Evolutionary conservation across 2,113 vertebrate species (phyloP), one percentile per base, ranked within the genome.

Genomic region (Paradoxurus hermaphroditus): DNA sequence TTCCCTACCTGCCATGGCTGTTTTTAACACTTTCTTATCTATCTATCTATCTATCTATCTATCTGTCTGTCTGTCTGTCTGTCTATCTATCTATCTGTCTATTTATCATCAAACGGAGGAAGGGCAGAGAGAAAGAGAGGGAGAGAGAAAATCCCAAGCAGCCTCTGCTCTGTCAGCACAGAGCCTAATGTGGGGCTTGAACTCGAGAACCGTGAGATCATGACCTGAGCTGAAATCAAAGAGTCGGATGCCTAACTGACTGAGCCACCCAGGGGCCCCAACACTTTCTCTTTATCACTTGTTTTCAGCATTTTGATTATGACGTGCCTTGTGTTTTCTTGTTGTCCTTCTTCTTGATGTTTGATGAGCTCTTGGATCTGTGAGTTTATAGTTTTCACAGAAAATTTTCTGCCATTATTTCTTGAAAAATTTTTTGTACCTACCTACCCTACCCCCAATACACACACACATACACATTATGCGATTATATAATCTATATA

Each of bases 351-450:
- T 90, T 36, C 79, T 95, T 94, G 63, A 41, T 19, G 6, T 73
- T 83, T 83, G n/a, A 39, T 96, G 86, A 97, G 21, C 25, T 81
- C 46, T 85, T 88, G 77, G 19, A 94, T 90, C 44, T 95, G 14
- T 93, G 59, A 16, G 34, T 86, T 79, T 83, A 67, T 78, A 65
- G 56, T 86, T 95, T 70, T 83, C 39, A 83, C 51, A 93, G 34
- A 62, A 95, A 86, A 5, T 41, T 62, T 73, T 44, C 53, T 62
- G 12, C 21, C 18, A 31, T 78, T 51, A 25, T 63, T 86, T 86
- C 6, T 94, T 41, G 25, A 62, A 84, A 91, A 4, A 15, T 29
- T 70, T 36, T 73, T 93, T 95, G 59, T 77, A 36, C 16, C n/a
- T 87, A 4, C 36, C 29, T n/a, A 31, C 13, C 36, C 36, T 31